phyloP scores from a whole-genome alignment of 2,113 vertebrate genomes.

The Gavialis gangeticus region DNA sequence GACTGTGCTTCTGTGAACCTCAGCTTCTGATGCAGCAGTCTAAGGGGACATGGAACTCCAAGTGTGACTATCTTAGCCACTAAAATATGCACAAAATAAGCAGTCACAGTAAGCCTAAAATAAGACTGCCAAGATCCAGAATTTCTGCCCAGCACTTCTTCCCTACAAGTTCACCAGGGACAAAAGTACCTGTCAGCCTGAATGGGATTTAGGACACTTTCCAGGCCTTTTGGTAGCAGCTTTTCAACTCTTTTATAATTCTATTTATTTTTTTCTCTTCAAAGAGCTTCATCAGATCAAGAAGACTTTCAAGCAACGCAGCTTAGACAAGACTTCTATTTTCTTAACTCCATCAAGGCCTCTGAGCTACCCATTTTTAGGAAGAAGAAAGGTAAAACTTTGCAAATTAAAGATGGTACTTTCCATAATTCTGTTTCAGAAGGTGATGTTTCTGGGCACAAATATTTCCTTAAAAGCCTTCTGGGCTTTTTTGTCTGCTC shows the following conservation, averaged over 20 bases:
- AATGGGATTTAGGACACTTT: background rate
- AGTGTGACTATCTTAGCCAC: background rate
- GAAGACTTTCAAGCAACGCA: rapidly evolving
- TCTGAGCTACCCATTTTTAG: background rate
- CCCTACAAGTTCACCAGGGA: rapidly evolving
- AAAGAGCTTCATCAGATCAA: background rate
- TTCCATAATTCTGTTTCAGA: background rate
- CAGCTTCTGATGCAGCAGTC: background rate
- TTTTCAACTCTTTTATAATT: background rate
- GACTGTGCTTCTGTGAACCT: background rate
- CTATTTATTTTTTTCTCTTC: background rate
- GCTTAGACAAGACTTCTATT: background rate
- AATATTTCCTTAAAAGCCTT: background rate
- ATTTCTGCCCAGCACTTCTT: background rate
- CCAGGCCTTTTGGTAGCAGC: background rate
- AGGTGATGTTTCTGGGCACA: too few relatives aligned
- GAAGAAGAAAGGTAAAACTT: conserved; percentile 13
- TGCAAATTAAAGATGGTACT: background rate
- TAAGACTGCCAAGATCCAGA: background rate
- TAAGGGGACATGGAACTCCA: too few relatives aligned
- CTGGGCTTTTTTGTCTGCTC: background rate
- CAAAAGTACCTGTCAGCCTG: background rate
- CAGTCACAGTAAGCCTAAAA: background rate
- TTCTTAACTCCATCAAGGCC: background rate
- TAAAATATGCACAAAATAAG: background rate